phyloP scores from a whole-genome alignment of 2,888 invertebrate genomes.

The Phania funesta region DNA sequence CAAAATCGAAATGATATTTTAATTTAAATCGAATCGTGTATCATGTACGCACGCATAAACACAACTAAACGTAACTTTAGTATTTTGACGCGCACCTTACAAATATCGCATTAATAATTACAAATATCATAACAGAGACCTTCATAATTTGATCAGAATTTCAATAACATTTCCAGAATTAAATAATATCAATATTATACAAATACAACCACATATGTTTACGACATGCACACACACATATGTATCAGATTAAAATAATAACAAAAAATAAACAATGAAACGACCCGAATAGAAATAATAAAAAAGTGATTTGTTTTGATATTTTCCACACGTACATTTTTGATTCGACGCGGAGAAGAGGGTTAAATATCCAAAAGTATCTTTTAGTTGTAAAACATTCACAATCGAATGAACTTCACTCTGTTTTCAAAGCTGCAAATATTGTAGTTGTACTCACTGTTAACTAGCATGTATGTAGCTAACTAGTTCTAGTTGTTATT shows the following conservation, averaged over 20 bases:
- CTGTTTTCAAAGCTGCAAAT: not conserved
- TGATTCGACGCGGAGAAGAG: constrained; percentile 8
- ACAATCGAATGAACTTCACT: not conserved
- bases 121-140: constrained; percentile 13
- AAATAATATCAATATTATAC: constrained; percentile 28
- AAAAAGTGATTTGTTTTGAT: constrained; percentile 19
- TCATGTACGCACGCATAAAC: not conserved
- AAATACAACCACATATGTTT: not conserved
- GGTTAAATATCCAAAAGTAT: constrained; percentile 17
- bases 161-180: constrained; percentile 52
- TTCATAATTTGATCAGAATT: constrained; percentile 39
- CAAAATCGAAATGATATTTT: too few species aligned
- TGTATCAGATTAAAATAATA: too few species aligned
- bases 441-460: constrained; percentile 10
- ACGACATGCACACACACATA: not conserved
- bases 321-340: constrained; percentile 45
- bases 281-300: not conserved
- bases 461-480: not conserved
- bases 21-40: too few species aligned
- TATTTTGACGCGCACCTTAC: not conserved
- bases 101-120: not conserved
- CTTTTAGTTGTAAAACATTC: not conserved
- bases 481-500: not conserved
- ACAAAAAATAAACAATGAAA: too few species aligned
- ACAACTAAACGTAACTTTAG: not conserved